Evolutionary conservation across 2,797 vertebrate genomes (phyloP).

Genomic region (Chelon auratus): DNA sequence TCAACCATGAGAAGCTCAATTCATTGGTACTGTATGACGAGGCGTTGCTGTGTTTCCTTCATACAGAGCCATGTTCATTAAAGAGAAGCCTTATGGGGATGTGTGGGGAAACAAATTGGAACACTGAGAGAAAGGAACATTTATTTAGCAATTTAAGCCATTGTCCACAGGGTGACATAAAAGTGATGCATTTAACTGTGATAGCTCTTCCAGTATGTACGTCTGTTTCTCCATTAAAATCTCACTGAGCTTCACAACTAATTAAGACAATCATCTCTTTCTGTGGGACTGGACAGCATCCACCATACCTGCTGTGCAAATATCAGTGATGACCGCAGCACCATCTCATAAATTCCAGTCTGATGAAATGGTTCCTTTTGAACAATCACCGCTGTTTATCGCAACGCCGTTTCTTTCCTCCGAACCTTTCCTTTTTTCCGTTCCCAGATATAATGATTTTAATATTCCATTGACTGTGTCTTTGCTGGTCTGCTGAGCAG

Average conservation of each 20-base stretch:
- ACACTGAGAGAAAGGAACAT: constrained; percentile 19
- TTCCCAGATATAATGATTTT: constrained; percentile 74
- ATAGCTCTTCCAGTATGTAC: constrained; percentile 20
- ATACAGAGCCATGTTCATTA: constrained; percentile 57
- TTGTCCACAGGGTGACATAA: constrained; percentile 41
- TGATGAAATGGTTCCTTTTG: constrained; percentile 42
- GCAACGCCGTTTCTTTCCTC: constrained; percentile 34
- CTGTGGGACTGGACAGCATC: constrained; percentile 23
- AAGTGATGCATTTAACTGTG: constrained; percentile 39
- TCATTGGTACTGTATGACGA: constrained; percentile 61
- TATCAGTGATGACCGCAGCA: constrained; percentile 33
- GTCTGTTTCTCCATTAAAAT: constrained; percentile 22
- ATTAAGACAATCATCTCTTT: constrained; percentile 34
- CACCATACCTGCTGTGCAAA: constrained; percentile 6
- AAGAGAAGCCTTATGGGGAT: constrained; percentile 41
- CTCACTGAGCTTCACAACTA: constrained; percentile 24
- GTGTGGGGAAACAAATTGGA: constrained; percentile 43
- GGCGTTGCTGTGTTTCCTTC: constrained; percentile 29
- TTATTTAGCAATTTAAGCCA: constrained; percentile 33
- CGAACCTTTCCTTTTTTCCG: neutral
- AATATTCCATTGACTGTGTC: constrained; percentile 77
- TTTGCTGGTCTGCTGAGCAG: constrained; percentile 80
- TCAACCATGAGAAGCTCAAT: constrained; percentile 73
- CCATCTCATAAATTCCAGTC: constrained; percentile 12
- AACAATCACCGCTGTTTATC: constrained; percentile 54